phyloP scores from a whole-genome alignment of 2,797 vertebrate species.

The Luscinia luscinia region DNA sequence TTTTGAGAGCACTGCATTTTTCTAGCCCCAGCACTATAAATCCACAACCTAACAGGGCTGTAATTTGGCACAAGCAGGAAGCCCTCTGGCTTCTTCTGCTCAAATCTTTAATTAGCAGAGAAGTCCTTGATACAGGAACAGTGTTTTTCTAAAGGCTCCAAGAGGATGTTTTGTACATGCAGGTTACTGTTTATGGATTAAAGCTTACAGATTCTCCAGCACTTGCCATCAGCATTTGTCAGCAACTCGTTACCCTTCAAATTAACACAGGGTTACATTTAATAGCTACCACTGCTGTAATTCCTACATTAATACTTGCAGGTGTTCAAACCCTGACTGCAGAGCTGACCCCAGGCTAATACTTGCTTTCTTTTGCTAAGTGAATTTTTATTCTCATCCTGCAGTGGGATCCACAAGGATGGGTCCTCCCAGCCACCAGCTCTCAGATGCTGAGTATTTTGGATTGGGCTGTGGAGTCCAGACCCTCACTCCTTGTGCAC shows the following conservation, averaged over 20 bases:
- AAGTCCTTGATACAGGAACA: background rate
- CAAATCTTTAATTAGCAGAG: background rate
- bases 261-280: background rate
- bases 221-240: background rate
- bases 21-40: background rate
- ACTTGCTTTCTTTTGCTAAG: background rate
- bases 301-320: background rate
- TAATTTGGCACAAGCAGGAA: constrained; percentile 19
- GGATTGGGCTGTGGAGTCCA: background rate
- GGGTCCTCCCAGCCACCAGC: background rate
- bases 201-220: background rate
- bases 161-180: background rate
- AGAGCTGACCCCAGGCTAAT: background rate
- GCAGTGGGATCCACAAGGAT: background rate
- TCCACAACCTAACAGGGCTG: background rate
- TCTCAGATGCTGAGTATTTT: background rate
- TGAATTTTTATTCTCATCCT: background rate
- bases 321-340: background rate
- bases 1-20: background rate
- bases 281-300: background rate
- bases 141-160: background rate
- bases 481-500: background rate
- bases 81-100: background rate
- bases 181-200: background rate
- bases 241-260: background rate